These are phyloP conservation scores for Pseudolaguvia tuberculata DNA, from an alignment of 2,113 vertebrate species.

Conservation along the genomic window DNA sequence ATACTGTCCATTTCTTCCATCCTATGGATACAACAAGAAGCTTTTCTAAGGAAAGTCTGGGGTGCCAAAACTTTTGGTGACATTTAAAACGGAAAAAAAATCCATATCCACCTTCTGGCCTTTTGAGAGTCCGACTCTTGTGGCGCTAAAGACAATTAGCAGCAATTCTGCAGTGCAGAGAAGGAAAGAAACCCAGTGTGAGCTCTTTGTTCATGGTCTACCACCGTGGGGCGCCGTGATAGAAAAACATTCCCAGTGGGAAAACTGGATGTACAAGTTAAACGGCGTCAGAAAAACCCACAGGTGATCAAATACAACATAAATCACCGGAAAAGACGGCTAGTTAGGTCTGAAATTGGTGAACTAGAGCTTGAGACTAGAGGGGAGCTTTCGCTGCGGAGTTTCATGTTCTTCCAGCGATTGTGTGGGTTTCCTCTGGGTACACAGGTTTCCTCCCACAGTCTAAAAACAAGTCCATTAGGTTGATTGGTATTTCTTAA, in stretches of 20 bases:
- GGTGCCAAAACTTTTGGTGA: conserved; percentile 51
- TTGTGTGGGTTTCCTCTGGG: no score
- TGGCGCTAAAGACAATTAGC: conserved; percentile 53
- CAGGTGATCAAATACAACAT: conserved; percentile 1
- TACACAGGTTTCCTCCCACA: no score
- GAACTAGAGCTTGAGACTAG: no score
- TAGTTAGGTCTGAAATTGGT: background rate
- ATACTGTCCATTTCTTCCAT: conserved; percentile 7
- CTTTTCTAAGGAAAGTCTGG: background rate
- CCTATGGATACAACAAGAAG: conserved; percentile 2
- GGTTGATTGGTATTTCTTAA: no score
- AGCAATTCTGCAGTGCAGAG: conserved; percentile 32
- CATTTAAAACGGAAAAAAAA: conserved; percentile 60
- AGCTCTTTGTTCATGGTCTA: conserved; percentile 37
- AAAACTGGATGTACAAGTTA: conserved; percentile 3
- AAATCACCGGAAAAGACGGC: background rate
- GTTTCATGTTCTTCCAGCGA: no score
- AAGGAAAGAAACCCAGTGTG: conserved; percentile 30
- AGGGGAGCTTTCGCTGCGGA: no score
- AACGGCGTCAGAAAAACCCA: background rate
- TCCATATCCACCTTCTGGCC: conserved; percentile 54
- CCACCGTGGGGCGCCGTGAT: conserved; percentile 5
- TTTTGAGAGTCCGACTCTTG: conserved; percentile 49
- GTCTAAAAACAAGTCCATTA: no score
- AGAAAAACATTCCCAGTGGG: conserved; percentile 31